Evolutionary conservation across 2,888 invertebrate genomes (phyloP), one percentile per base, ranked within the genome.

Genomic region (Hydrotaea cyrtoneurina): DNA sequence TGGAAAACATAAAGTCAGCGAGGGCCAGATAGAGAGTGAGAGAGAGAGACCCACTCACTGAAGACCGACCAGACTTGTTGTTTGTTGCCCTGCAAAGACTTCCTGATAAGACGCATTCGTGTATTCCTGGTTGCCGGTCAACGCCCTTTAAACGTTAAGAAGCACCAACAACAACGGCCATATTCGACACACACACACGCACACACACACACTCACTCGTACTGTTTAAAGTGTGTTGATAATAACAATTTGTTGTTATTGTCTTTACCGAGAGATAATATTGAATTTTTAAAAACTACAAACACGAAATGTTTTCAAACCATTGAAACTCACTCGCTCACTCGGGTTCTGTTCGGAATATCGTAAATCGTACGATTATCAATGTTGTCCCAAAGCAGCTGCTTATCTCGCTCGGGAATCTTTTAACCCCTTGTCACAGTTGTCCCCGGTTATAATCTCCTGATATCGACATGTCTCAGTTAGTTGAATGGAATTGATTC

Each of bases 81-180:
- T 1, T 31, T 17, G n/a, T 62, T 31, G 39, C 39, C 39, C 39
- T 13, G 55, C 31, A 31, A 59, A 59, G 59, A 66, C 66, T 66
- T 66, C 66, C 66, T 66, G 66, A 66, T 66, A 66, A 66, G 66
- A 39, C 39, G 1, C 36, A 43, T 21, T 69, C 43, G 26, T 43
- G 50, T 62, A 62, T 62, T 62, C 62, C 62, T 62, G 69, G 31
- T n/a, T n/a, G 66, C 39, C 17, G 69, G 69, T 69, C 69, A 69
- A 69, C 69, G 69, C 69, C 69, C 69, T 69, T 46, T 69, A 39
- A 46, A 46, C n/a, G 43, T 21, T 69, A 39, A 10, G 43, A 69
- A 69, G 17, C 64, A 36, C 17, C 15, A 26, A 31, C 57, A 23
- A 31, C 5, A 59, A 59, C 23, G 13, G 10, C 59, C 21, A 21